Base-by-base conservation (phyloP, 2,888 invertebrate species). In the Rugalucina vietnamica region DNA sequence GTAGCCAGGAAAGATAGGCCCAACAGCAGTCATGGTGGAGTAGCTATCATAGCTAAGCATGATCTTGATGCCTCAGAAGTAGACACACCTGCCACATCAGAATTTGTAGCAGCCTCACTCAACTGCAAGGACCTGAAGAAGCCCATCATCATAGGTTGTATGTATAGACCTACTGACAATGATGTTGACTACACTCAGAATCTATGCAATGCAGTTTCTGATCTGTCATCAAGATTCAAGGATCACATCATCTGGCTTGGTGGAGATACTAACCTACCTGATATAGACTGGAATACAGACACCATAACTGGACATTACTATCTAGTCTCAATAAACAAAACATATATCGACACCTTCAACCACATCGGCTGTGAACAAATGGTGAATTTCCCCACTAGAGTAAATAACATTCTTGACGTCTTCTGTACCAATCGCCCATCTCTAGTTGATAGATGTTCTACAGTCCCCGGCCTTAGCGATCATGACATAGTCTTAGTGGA, bases 201-300 rank as follows among this genome's bases (percentile, higher is more conserved):
- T 24, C 54, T 84, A 12, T 77, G 76, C 43, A 27, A 8, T 36
- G 27, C 70, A 36, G 24, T 71, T 12, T 18, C n/a, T 71, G 71
- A 37, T 12, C 36, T 71, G 14, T 24, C 14, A 1, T 10, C n/a
- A 0, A 71, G 37, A 27, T 71, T 37, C 27, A 71, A n/a, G n/a
- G 71, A 39, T 24, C 39, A 71, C 29, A 71, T 37, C 24, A 1
- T 71, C 8, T 71, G 71, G 71, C 24, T 37, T 39, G 37, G 39
- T 37, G 79, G 84, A 24, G 81, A 81, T 39, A n/a, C 50, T n/a
- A 84, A 84, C 65, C 81, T 84, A 10, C 78, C 78, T 39, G 78
- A 84, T 39, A 78, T 81, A n/a, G 76, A 84, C 57, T 84, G 77
- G 84, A 70, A 36, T 0, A 69, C 49, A 3, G 50, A 65, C 74